A percentile compares a stretch with the other conserved stretches of the same genome.
These are phyloP conservation scores for Bradypodion pumilum DNA, from an alignment of 2,797 vertebrate genomes.

Conservation along the genomic window DNA sequence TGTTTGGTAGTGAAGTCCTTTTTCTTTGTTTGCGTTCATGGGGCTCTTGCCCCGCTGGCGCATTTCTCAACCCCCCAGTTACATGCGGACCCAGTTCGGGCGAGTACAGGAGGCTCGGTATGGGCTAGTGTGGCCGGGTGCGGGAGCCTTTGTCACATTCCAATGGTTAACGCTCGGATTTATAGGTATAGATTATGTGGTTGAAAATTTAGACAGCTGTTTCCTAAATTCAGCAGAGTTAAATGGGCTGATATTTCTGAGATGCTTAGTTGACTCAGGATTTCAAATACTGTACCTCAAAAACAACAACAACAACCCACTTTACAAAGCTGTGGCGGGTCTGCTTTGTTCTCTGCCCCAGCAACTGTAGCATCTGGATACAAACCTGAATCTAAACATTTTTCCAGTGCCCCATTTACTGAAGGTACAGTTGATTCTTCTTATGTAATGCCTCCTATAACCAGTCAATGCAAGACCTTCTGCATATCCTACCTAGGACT, in stretches of 20 bases:
- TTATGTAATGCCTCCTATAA: neutral
- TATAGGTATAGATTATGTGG: too few relatives aligned
- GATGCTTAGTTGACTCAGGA: rapidly evolving
- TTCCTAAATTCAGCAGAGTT: rapidly evolving
- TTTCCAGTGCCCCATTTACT: neutral
- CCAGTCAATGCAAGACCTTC: neutral
- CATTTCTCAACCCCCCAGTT: too few relatives aligned
- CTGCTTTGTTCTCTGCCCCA: rapidly evolving
- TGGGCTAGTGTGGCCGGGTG: too few relatives aligned
- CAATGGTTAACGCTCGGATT: too few relatives aligned
- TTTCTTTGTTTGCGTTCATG: too few relatives aligned
- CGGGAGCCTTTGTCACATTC: too few relatives aligned
- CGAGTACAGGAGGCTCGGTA: too few relatives aligned
- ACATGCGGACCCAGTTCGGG: too few relatives aligned
- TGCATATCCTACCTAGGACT: neutral
- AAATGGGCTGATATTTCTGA: neutral
- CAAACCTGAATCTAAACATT: conserved; percentile 64
- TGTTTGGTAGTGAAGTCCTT: too few relatives aligned
- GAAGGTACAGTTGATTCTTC: neutral
- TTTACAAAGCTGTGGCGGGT: conserved; percentile 4
- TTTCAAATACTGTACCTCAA: neutral
- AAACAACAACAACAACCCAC: neutral
- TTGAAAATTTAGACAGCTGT: neutral
- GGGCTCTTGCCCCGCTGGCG: too few relatives aligned
- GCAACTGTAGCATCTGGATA: conserved; percentile 60